Base-by-base conservation (phyloP, 2,888 invertebrate genomes). In the Mylabris sibirica region DNA sequence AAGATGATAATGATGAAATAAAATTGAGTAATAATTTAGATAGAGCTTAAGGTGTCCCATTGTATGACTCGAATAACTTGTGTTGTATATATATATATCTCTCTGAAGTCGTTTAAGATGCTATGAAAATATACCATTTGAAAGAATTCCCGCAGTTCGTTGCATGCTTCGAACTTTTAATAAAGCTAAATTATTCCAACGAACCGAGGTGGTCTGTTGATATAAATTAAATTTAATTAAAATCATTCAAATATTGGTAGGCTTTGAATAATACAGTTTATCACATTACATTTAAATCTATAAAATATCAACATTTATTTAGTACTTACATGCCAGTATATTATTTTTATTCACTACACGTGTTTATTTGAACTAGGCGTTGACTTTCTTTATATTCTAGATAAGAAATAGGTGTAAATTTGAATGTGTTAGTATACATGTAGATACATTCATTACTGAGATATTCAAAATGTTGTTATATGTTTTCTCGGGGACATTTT, bases 191-290 rank as follows among this genome's bases (percentile, higher is more conserved):
- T 76, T 76, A 75, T 77, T 75, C 72, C 73, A 68, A 71, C 63
- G 70, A 69, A 67, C 34, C 62, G 63, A 20, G 63, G 61, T 65
- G 20, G 64, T 69, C 75, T 74, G 72, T 38, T 44, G 75, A 73
- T 76, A 74, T 72, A 76, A 76, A 76, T 77, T 77, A 72, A 76
- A 77, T 77, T 77, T 76, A 77, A 77, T 77, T 77, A 76, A 76
- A 76, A 76, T 73, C 75, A 68, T 72, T 74, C 74, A 68, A 75
- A 75, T 69, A 71, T 72, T 72, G 65, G 67, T 67, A 65, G 61
- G 65, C 65, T 72, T 72, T 69, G 67, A 72, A 72, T 72, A 72
- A 72, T 69, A 69, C 41, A 60, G 44, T 72, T 72, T 65, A 72
- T 67, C 67, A 69, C 57, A 22, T 53, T 53, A 1, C n/a, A 30